Evolutionary conservation across 2,113 vertebrate genomes (phyloP), one percentile per base, ranked within the genome.

Genomic region (Triplophysa dalaica): DNA sequence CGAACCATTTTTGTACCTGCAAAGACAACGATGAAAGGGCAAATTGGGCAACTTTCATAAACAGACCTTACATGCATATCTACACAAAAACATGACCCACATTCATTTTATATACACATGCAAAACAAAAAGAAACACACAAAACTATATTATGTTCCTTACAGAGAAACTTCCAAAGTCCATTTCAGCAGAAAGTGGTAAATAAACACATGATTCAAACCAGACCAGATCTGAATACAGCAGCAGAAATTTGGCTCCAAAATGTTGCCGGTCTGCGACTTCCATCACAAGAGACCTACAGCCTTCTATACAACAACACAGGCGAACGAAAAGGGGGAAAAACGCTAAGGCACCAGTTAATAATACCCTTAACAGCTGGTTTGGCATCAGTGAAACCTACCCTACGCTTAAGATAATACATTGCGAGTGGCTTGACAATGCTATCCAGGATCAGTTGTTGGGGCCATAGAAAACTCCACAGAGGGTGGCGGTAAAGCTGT

Each of bases 101-200:
- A 38, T 33, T 6, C 33, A 7, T 33, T 33, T 33, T 5, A 7
- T 33, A 33, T 7, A 14, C 61, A 41, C 26, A 24, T 17, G 74
- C 50, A 63, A 65, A 79, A 72, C 67, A 60, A 78, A 78, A 17
- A 73, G 17, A 85, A 19, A 79, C 38, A 85, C 68, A 73, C 8
- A 12, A 12, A 65, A 33, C 14, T 66, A 52, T 82, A 85, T 86
- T 52, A 60, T 80, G 65, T 69, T 72, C 87, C 90, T 89, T 85
- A 86, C 67, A 89, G 89, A 86, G 74, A 85, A 87, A 85, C 87
- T 86, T 87, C 82, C 84, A 85, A 80, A 73, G 75, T 86, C 83
- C 81, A 85, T 87, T 75, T 81, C 85, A 88, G 83, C 82, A 78
- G 89, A 89, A 85, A 88, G 81, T 77, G 85, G 79, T 77, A 88